Percentiles rank a stretch among this genome's conserved stretches.
These are phyloP conservation scores for Anas capensis DNA, from an alignment of 2,797 vertebrate species.

Conservation along the genomic window DNA sequence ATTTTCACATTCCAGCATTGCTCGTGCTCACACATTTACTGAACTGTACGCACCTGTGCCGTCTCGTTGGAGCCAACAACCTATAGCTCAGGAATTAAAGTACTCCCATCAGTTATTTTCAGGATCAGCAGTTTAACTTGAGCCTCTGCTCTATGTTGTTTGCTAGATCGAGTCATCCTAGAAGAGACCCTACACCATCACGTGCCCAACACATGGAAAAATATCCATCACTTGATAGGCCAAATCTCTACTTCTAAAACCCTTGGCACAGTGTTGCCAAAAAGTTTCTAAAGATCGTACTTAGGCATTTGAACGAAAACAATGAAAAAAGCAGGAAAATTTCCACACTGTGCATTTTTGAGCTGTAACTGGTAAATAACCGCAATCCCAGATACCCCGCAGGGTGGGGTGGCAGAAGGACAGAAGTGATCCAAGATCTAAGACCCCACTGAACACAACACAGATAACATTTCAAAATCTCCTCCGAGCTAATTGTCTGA, in stretches of 20 bases:
- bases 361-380: background rate
- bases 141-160: background rate
- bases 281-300: background rate
- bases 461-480: background rate
- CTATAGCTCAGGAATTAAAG: background rate
- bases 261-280: background rate
- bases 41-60: slow-evolving; percentile 38
- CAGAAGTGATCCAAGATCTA: background rate
- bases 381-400: background rate
- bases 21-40: background rate
- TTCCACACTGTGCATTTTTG: background rate
- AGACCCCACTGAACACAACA: background rate
- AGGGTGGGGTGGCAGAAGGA: background rate
- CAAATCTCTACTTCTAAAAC: background rate
- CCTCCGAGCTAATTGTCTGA: background rate
- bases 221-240: background rate
- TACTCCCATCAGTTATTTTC: background rate
- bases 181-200: background rate
- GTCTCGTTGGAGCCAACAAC: background rate
- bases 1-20: background rate
- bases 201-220: background rate
- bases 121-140: background rate
- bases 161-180: background rate
- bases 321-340: background rate
- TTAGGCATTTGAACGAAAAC: background rate